phyloP scores from a whole-genome alignment of 2,113 vertebrate genomes.

The Girardinichthys multiradiatus region DNA sequence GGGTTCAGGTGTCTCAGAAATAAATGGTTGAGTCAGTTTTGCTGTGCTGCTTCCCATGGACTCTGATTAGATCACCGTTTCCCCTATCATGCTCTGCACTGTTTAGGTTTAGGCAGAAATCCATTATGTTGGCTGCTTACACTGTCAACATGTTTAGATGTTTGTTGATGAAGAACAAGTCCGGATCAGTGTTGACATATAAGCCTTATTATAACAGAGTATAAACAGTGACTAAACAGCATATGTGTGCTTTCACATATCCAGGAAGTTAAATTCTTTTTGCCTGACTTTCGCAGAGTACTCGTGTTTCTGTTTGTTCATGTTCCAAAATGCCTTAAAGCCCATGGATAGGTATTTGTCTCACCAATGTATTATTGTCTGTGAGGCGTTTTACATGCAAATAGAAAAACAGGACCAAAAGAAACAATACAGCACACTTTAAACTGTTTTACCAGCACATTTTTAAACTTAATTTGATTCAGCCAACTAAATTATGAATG shows the following conservation, averaged over 20 bases:
- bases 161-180: slow-evolving; percentile 50
- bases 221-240: neutral
- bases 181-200: slow-evolving; percentile 48
- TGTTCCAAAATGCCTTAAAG: neutral
- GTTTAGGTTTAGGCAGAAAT: slow-evolving; percentile 57
- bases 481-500: no score
- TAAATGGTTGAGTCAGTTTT: slow-evolving; percentile 31
- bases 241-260: neutral
- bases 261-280: neutral
- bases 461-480: no score
- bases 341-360: neutral
- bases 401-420: no score
- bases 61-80: slow-evolving; percentile 32
- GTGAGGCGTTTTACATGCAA: no score
- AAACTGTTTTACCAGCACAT: no score
- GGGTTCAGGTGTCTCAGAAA: neutral
- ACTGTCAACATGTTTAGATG: slow-evolving; percentile 58
- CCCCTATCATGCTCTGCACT: slow-evolving; percentile 25
- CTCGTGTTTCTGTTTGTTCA: neutral
- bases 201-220: slow-evolving; percentile 44
- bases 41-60: slow-evolving; percentile 35
- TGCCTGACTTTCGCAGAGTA: neutral
- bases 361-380: neutral
- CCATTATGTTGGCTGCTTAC: slow-evolving; percentile 54
- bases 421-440: no score